Evolutionary conservation across 2,888 invertebrate genomes (phyloP).

Genomic region (Eupeodes luniger): DNA sequence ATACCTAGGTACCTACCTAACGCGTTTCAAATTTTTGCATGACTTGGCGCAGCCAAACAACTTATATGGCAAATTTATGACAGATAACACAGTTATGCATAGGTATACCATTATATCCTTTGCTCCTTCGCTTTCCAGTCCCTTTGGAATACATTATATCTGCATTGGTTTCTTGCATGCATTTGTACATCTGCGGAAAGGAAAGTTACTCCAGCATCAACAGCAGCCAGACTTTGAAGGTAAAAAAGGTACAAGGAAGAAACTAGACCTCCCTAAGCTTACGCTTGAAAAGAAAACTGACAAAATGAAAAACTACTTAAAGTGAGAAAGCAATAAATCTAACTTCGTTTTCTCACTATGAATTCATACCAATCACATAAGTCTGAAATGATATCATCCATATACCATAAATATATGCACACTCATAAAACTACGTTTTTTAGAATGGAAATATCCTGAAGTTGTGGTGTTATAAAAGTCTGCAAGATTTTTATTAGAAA

Average conservation of each 20-base stretch:
- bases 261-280: neutral
- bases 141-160: neutral
- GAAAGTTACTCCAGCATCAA: neutral
- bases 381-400: too few relatives aligned
- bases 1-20: too few relatives aligned
- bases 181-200: neutral
- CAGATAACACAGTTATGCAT: constrained; percentile 66
- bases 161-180: constrained; percentile 6
- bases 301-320: constrained; percentile 47
- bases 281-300: constrained; percentile 43
- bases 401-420: too few relatives aligned
- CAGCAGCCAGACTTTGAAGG: neutral
- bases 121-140: neutral
- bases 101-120: neutral
- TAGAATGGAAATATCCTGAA: too few relatives aligned
- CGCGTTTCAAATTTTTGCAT: constrained; percentile 57
- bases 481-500: neutral
- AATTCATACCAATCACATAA: constrained; percentile 12
- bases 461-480: too few relatives aligned
- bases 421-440: too few relatives aligned
- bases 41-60: constrained; percentile 68
- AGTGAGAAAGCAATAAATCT: constrained; percentile 56
- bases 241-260: neutral
- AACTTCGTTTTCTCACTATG: constrained; percentile 51
- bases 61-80: constrained; percentile 69